Base-by-base conservation (phyloP, 2,797 vertebrate species). In the Dryobates pubescens region DNA sequence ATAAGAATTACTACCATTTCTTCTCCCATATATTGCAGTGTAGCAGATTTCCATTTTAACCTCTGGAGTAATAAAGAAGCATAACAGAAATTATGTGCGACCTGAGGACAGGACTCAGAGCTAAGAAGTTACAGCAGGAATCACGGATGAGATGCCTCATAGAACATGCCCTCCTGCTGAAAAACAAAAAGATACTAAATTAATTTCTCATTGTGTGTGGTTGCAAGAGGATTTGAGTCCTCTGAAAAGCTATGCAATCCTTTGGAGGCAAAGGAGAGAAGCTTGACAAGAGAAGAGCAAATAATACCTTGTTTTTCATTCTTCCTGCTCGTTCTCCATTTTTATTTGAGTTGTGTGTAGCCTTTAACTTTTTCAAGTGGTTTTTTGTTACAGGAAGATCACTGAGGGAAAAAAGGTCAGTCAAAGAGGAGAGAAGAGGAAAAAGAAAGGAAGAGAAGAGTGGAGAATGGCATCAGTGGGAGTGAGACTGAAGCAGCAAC, bases 311-410 rank as follows among this genome's bases (percentile, higher is more conserved):
- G 13, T 24, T 59, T 88, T 67, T 32, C 51, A 82, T 22, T 87
- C 49, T 90, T 82, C 54, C 65, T 82, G 49, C 38, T 61, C 64
- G 16, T 53, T 89, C 62, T 92, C 30, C 26, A 18, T 85, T 94
- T 82, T 94, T 80, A 65, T 89, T 87, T 84, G 57, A 84, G 30
- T 38, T 76, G 34, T 61, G 27, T 51, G 65, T 77, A 92, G 54
- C 18, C 67, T 82, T 85, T 87, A 82, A 64, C 6, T 51, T 95
- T 88, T 76, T 79, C 53, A 74, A 90, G 84, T 61, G 53, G 34
- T 71, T 85, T 90, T 90, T 89, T 82, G 23, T 80, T 77, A 93
- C 87, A 85, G 18, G n/a, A 76, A 92, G 64, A 67, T 92, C 82
- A 76, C 3, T 82, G 64, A 84, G 6, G 30, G 17, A 84, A 89